Evolutionary conservation across 2,888 invertebrate species (phyloP), one percentile per base, ranked within the genome.

Genomic region (Alsophila aescularia): DNA sequence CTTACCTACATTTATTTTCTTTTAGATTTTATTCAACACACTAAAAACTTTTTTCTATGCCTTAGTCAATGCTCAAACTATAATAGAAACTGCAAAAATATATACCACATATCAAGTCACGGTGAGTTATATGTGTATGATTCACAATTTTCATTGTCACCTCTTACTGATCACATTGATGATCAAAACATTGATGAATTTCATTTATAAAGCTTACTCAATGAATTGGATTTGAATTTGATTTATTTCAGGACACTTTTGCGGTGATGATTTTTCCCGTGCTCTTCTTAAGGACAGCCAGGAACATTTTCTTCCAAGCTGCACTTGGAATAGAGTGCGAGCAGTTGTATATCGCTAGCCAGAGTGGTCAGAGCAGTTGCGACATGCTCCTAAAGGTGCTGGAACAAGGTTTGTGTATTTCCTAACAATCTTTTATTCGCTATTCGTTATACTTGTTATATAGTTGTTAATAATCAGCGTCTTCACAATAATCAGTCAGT

Each of bases 241-340:
- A 24, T 15, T 5, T n/a, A 1, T 31, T 31, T 13, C 42, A 42
- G 42, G 14, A n/a, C 8, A 1, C 3, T 7, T 7, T 10, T 16
- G 5, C 7, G 16, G 6, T 15, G 2, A 5, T 42, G 29, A 5
- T 16, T 2, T 16, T 42, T 12, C 8, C 8, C 1, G 0, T 27
- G 2, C 12, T 42, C n/a, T 2, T 16, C 2, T 0, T 31, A 8
- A 27, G 16, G 31, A 16, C 31, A 6, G 0, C 12, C 16, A 29
- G 5, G 10, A 16, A 31, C 12, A 31, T 42, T 12, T 29, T 5
- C 42, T 16, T 42, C 1, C 42, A 42, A 42, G 12, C n/a, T 16
- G 16, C 12, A 9, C 31, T 42, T n/a, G 42, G 15, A 1, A 15
- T 42, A 13, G 40, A 45, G 34, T 18, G 37, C n/a, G 42, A 42